phyloP scores from a whole-genome alignment of 2,113 vertebrate species.

The Elaphurus davidianus region DNA sequence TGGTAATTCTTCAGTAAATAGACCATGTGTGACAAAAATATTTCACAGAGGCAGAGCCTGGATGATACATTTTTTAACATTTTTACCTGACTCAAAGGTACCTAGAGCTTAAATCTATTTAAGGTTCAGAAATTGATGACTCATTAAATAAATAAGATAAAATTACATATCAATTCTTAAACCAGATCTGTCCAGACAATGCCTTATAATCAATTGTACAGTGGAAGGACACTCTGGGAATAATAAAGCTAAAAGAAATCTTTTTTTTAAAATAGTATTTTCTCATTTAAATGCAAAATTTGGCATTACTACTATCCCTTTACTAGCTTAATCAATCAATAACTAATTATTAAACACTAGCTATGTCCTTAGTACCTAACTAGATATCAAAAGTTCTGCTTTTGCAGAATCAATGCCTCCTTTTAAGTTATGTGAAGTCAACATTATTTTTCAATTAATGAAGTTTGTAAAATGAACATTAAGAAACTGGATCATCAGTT shows the following conservation, averaged over 20 bases:
- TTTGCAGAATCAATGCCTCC: not conserved
- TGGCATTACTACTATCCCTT: not conserved
- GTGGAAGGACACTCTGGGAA: not conserved
- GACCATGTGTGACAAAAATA: not conserved
- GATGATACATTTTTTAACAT: not conserved
- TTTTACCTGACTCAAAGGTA: not conserved
- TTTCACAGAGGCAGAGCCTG: not conserved
- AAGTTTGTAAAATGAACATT: constrained; percentile 68
- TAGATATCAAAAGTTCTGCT: constrained; percentile 1
- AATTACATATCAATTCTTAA: not conserved
- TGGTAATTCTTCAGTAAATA: not conserved
- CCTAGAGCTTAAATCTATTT: not conserved
- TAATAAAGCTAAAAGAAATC: not conserved
- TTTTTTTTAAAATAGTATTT: not conserved
- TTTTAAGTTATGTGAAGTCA: constrained; percentile 16
- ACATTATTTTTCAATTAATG: constrained; percentile 64
- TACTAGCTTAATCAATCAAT: constrained; percentile 37
- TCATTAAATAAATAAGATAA: constrained; percentile 5
- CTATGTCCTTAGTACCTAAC: not conserved
- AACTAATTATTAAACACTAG: constrained; percentile 25
- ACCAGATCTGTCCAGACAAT: not conserved
- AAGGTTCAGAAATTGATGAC: not conserved
- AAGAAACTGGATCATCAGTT: constrained; percentile 59
- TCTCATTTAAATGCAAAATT: constrained; percentile 5
- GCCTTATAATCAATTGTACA: not conserved